phyloP scores from a whole-genome alignment of 2,113 vertebrate genomes.

The Pelusios castaneus region DNA sequence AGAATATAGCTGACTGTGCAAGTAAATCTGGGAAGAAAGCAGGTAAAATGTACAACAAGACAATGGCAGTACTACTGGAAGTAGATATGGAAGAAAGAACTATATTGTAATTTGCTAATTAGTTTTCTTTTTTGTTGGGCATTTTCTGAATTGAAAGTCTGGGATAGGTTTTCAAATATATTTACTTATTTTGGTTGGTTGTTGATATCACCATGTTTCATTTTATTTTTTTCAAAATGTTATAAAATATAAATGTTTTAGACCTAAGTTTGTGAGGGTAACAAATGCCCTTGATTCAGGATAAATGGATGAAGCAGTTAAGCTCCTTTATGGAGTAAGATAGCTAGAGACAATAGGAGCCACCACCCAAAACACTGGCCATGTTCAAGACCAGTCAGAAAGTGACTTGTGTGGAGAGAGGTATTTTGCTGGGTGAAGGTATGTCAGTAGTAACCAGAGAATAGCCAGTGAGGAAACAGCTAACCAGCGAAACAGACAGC shows the following conservation, averaged over 20 bases:
- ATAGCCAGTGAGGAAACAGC: background rate
- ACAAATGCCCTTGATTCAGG: background rate
- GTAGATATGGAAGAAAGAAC: background rate
- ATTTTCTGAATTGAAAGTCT: background rate
- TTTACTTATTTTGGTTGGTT: background rate
- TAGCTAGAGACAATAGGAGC: background rate
- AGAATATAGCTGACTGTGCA: conserved; percentile 74
- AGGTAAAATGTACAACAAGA: conserved; percentile 71
- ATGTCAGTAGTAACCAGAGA: background rate
- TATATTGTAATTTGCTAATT: background rate
- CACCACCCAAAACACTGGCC: background rate
- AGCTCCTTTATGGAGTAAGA: background rate
- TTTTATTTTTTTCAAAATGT: background rate
- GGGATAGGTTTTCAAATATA: background rate
- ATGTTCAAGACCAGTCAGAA: background rate
- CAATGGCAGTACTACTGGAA: background rate
- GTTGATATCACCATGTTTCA: background rate
- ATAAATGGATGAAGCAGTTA: background rate
- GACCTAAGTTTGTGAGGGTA: background rate
- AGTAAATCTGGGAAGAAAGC: conserved; percentile 46
- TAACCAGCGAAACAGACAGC: background rate
- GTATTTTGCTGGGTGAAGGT: background rate
- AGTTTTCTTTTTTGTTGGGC: background rate
- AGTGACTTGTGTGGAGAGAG: background rate
- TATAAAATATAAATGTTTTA: conserved; percentile 3